Conservation (phyloP, 1,140 invertebrate species). For the Mylabris phalerata region DNA sequence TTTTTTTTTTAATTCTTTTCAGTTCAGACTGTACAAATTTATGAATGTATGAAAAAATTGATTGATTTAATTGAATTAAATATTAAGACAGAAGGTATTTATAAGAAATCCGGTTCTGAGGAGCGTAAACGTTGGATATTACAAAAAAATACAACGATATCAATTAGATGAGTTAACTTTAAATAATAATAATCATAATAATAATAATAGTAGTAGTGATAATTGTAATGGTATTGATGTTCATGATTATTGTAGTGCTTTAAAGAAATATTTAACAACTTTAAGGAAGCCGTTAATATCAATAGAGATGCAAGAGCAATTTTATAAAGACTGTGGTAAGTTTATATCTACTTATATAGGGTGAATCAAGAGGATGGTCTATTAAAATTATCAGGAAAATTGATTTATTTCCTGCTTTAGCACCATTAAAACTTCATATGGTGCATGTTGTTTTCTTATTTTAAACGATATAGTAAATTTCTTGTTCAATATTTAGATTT, state of each 20-base stretch:
- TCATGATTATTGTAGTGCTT: constrained; percentile 23
- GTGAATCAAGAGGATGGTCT: too few species aligned
- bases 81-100: constrained; percentile 22
- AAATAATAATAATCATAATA: neutral
- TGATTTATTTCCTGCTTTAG: too few species aligned
- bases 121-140: constrained; percentile 25
- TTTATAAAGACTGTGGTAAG: constrained; percentile 9
- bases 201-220: too few species aligned
- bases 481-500: too few species aligned
- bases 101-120: constrained; percentile 23
- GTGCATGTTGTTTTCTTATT: too few species aligned
- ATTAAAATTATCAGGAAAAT: too few species aligned
- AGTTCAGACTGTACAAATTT: neutral
- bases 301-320: constrained; percentile 3
- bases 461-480: too few species aligned
- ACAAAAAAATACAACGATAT: constrained; percentile 27
- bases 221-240: constrained; percentile 9
- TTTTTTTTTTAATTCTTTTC: too few species aligned
- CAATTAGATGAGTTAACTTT: constrained; percentile 26
- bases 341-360: neutral
- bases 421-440: too few species aligned
- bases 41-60: constrained; percentile 23
- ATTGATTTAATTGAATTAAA: constrained; percentile 25
- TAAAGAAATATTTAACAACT: constrained; percentile 28
- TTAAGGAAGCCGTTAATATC: constrained; percentile 9